These are phyloP conservation scores for Drosophila recens DNA, from an alignment of 2,888 invertebrate species.

Conservation along the genomic window DNA sequence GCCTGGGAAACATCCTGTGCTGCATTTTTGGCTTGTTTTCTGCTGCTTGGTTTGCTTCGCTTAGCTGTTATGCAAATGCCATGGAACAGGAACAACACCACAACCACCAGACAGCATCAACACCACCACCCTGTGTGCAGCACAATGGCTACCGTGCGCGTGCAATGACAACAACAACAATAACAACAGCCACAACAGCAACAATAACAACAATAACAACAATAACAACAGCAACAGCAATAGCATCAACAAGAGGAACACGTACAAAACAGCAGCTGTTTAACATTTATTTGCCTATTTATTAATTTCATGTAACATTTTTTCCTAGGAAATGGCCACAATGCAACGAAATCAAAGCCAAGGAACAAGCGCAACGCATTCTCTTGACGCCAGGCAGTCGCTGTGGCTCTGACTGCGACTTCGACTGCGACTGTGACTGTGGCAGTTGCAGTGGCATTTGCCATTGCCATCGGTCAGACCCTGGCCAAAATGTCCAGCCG, in stretches of 20 bases:
- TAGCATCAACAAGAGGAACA: conserved; percentile 64
- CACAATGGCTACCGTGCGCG: conserved; percentile 79
- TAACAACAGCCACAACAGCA: conserved; percentile 49
- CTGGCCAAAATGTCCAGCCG: conserved; percentile 73
- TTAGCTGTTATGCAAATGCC: conserved; percentile 74
- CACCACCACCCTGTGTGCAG: conserved; percentile 76
- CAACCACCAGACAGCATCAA: conserved; percentile 38
- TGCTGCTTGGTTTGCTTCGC: conserved; percentile 25
- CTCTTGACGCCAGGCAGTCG: conserved; percentile 81
- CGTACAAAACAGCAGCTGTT: conserved; percentile 81
- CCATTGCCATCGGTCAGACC: conserved; percentile 60
- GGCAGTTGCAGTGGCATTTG: conserved; percentile 49
- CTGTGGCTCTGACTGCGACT: conserved; percentile 16
- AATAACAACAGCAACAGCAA: conserved; percentile 39
- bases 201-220: no score
- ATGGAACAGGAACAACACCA: conserved; percentile 39
- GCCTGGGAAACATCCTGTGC: conserved; percentile 65
- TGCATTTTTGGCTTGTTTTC: conserved; percentile 52
- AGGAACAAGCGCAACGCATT: conserved; percentile 80
- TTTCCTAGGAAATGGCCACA: conserved; percentile 80
- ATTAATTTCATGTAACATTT: conserved; percentile 82
- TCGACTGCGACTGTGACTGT: conserved; percentile 11
- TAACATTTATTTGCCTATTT: conserved; percentile 81
- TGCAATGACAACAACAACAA: conserved; percentile 66
- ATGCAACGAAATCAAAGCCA: conserved; percentile 77